phyloP scores from a whole-genome alignment of 2,888 invertebrate species.

The Parnassius orleans region DNA sequence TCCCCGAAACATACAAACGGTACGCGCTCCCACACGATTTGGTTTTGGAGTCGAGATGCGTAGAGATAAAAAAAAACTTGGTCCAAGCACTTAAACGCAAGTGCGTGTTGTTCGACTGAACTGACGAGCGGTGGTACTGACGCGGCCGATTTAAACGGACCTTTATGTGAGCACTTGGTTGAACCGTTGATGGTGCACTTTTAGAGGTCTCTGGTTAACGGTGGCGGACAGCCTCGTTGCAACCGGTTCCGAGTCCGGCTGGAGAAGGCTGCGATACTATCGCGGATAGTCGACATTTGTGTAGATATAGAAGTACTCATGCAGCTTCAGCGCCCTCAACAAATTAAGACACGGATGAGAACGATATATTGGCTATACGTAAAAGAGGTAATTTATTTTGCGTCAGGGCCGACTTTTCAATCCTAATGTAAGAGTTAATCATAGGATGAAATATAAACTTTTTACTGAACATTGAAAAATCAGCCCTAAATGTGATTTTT shows the following conservation, averaged over 20 bases:
- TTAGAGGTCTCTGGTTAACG: constrained; percentile 32
- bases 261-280: constrained; percentile 50
- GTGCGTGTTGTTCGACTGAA: constrained; percentile 31
- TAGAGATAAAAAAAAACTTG: constrained; percentile 13
- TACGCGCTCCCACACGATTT: constrained; percentile 2
- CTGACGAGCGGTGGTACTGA: constrained; percentile 29
- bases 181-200: constrained; percentile 1
- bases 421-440: no score
- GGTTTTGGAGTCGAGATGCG: constrained; percentile 7
- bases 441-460: no score
- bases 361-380: constrained; percentile 9
- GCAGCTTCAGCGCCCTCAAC: constrained; percentile 2
- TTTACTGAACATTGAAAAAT: no score
- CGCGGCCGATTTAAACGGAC: constrained; percentile 31
- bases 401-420: no score
- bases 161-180: constrained; percentile 10
- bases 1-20: constrained; percentile 8
- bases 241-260: constrained; percentile 66
- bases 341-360: constrained; percentile 7
- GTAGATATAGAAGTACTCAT: constrained; percentile 30
- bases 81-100: constrained; percentile 25
- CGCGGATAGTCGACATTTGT: constrained; percentile 53
- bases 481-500: neutral
- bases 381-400: neutral
- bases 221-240: constrained; percentile 51